Percentiles rank a stretch among this genome's conserved stretches.
These are phyloP conservation scores for Drymodes brunneopygia DNA, from an alignment of 2,113 vertebrate species.

Conservation along the genomic window DNA sequence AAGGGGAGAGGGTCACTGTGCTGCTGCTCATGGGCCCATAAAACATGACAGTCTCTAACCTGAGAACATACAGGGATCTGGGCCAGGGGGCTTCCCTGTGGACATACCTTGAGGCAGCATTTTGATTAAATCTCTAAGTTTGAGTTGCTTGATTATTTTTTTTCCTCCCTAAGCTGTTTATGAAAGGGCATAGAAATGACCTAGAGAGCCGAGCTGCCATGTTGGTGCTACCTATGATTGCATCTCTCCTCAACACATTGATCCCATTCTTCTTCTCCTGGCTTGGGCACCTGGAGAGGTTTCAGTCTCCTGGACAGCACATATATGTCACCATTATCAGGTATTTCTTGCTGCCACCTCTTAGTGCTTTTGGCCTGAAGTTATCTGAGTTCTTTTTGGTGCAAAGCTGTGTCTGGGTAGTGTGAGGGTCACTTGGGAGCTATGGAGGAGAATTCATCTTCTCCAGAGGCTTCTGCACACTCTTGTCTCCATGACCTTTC, in stretches of 20 bases:
- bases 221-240: constrained; percentile 81
- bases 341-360: constrained; percentile 55
- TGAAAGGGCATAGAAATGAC: not conserved
- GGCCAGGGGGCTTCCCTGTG: not conserved
- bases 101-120: not conserved
- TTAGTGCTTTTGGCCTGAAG: not conserved
- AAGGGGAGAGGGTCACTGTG: not conserved
- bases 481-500: not conserved
- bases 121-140: not conserved
- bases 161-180: constrained; percentile 40
- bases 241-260: constrained; percentile 83
- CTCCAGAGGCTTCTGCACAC: not conserved
- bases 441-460: not conserved
- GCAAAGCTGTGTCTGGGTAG: not conserved
- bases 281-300: constrained; percentile 83
- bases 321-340: constrained; percentile 83
- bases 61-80: not conserved
- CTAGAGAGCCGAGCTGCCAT: constrained; percentile 73
- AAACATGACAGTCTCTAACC: not conserved
- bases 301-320: constrained; percentile 76
- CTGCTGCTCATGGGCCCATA: not conserved
- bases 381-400: not conserved
- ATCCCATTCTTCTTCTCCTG: constrained; percentile 85
- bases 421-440: not conserved
- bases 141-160: not conserved